Evolutionary conservation across 2,113 vertebrate species (phyloP).

Genomic region (Tachycineta bicolor): DNA sequence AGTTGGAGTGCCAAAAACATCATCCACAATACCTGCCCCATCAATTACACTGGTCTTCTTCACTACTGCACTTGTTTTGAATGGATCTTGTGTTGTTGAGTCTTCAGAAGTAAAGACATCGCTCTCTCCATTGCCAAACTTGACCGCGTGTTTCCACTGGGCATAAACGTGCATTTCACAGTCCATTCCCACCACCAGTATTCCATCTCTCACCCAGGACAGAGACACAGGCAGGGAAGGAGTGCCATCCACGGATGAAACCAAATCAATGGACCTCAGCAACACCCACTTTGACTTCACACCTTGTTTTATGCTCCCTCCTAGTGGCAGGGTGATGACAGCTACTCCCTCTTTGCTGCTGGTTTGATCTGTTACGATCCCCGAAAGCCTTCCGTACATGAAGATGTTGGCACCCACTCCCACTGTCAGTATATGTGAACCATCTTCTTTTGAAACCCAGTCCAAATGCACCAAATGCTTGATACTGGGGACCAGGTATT

Average conservation of each 20-base stretch:
- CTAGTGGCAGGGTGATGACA: conserved; percentile 94
- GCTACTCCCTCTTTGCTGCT: conserved; percentile 93
- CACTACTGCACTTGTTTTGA: conserved; percentile 77
- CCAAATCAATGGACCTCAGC: conserved; percentile 88
- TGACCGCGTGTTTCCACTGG: conserved; percentile 93
- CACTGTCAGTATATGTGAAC: conserved; percentile 96
- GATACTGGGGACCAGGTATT: conserved; percentile 86
- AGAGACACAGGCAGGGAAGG: conserved; percentile 94
- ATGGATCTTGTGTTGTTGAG: conserved; percentile 32
- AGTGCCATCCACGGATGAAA: conserved; percentile 95
- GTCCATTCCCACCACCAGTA: conserved; percentile 97
- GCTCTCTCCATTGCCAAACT: conserved; percentile 80
- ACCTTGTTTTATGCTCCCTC: conserved; percentile 98
- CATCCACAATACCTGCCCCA: conserved; percentile 82
- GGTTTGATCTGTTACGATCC: conserved; percentile 91
- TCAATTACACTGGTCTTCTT: conserved; percentile 88
- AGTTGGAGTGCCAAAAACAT: conserved; percentile 88
- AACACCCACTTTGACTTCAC: conserved; percentile 95
- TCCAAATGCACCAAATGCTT: conserved; percentile 98
- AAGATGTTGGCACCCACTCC: conserved; percentile 97
- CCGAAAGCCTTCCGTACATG: conserved; percentile 96
- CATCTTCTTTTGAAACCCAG: conserved; percentile 99
- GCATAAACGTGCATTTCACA: conserved; percentile 99
- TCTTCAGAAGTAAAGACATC: conserved; percentile 78
- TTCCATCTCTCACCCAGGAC: conserved; percentile 97